Base-by-base conservation (phyloP, 2,113 vertebrate genomes). In the Oceanodroma tethys region DNA sequence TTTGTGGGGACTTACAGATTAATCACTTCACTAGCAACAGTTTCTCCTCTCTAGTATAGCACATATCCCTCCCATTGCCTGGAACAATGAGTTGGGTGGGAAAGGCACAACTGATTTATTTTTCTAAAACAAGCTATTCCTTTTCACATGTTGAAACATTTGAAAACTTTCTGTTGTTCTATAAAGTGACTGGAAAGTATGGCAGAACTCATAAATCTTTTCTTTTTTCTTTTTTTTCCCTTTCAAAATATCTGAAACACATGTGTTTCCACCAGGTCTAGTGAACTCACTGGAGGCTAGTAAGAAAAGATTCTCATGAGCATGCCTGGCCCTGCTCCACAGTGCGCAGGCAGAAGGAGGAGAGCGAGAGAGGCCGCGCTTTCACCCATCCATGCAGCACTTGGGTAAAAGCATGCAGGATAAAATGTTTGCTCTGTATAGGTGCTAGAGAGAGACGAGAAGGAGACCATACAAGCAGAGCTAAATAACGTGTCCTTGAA, bases 111-210 rank as follows among this genome's bases (percentile, higher is more conserved):
- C 22, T 84, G 26, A 59, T 81, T 58, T 60, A 70, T 45, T 94
- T 81, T 66, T 86, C 59, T 67, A 7, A 88, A 95, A 55, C 1
- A 21, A 86, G 21, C n/a, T 45, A 27, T 62, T 65, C 12, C 8
- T n/a, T 83, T 93, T 71, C 48, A 71, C 9, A 78, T 87, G 85
- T 72, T 60, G 26, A n/a, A 92, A 79, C 53, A 59, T 68, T 91
- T 56, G 20, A 18, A 87, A 84, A 56, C 19, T 67, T 90, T 60
- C 50, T 59, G n/a, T 86, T 73, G 19, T 43, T 88, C 72, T 81
- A 29, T 75, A 79, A 84, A 86, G 43, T 32, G 21, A 4, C 56
- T 92, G 82, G 36, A 88, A 95, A 72, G 11, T 19, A 78, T 18
- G 30, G 27, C 15, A 86, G 36, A 95, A 78, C 7, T 74, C 43